Evolutionary conservation across 2,113 vertebrate species (phyloP).

Genomic region (Phocoena phocoena): DNA sequence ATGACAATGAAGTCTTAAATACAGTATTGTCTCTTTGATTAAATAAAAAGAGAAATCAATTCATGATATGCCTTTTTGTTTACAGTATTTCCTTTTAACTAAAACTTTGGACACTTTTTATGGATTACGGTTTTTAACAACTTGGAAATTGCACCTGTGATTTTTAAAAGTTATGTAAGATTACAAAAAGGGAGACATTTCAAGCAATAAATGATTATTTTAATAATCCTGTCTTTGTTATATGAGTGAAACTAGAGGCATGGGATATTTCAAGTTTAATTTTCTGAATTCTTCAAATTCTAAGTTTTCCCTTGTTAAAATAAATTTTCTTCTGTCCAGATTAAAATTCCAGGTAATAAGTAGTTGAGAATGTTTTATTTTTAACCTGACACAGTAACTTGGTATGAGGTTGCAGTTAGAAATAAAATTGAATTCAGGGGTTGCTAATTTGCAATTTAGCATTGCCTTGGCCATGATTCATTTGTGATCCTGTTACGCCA

Average conservation of each 20-base stretch:
- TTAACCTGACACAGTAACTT: constrained; percentile 17
- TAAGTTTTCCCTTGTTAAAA: constrained; percentile 36
- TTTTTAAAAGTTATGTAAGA: neutral
- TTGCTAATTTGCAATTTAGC: neutral
- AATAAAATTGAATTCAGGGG: neutral
- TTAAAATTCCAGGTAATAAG: constrained; percentile 9
- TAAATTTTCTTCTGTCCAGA: neutral
- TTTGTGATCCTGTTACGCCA: neutral
- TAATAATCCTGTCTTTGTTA: constrained; percentile 8
- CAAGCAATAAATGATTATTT: constrained; percentile 22
- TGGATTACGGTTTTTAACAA: constrained; percentile 26
- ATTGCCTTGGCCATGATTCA: neutral
- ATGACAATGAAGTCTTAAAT: neutral
- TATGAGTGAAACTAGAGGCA: neutral
- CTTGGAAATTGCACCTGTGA: neutral
- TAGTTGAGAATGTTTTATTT: constrained; percentile 30
- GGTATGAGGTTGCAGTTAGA: neutral
- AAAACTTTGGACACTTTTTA: constrained; percentile 15
- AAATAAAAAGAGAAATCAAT: neutral
- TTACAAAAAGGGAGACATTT: constrained; percentile 35
- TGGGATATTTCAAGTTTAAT: constrained; percentile 31
- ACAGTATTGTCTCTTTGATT: neutral
- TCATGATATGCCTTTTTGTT: neutral
- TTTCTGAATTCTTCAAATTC: constrained; percentile 46
- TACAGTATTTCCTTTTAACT: constrained; percentile 23